phyloP scores from a whole-genome alignment of 2,888 invertebrate species.

The Onthophagus sagittarius region DNA sequence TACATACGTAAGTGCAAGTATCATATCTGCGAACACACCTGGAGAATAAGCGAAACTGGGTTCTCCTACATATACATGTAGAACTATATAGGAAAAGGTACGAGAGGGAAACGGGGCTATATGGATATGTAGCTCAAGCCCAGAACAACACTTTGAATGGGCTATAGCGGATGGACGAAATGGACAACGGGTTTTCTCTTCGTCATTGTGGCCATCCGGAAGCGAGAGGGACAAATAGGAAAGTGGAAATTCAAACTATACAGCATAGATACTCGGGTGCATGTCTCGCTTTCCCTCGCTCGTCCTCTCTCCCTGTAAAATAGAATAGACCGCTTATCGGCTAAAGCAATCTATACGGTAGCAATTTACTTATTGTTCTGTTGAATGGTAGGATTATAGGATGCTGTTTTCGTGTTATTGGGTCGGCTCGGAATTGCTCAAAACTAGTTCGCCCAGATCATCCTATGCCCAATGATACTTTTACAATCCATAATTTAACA shows the following conservation, averaged over 20 bases:
- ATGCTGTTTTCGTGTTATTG: constrained; percentile 18
- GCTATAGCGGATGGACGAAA: not conserved
- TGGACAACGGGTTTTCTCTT: not conserved
- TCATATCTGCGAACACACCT: not conserved
- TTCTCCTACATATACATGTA: not conserved
- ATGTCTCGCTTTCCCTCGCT: not conserved
- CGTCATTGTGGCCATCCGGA: not conserved
- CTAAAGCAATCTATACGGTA: constrained; percentile 25
- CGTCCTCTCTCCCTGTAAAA: not conserved
- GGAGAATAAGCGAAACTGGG: not conserved
- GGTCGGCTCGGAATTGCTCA: not conserved
- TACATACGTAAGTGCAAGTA: not conserved
- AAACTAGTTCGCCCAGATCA: not conserved
- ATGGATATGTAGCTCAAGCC: not conserved
- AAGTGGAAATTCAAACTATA: not conserved
- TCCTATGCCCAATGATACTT: not conserved
- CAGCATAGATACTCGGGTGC: not conserved
- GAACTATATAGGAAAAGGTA: no score
- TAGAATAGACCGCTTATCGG: constrained; percentile 23
- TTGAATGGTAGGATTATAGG: not conserved
- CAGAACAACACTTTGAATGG: not conserved
- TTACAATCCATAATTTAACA: no score
- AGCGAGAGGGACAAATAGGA: not conserved
- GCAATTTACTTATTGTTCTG: constrained; percentile 29
- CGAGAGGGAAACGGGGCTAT: not conserved